A percentile compares a stretch with the other conserved stretches of the same genome.
Evolutionary conservation across 2,888 invertebrate genomes (phyloP).

Genomic region (Hymenopus coronatus): DNA sequence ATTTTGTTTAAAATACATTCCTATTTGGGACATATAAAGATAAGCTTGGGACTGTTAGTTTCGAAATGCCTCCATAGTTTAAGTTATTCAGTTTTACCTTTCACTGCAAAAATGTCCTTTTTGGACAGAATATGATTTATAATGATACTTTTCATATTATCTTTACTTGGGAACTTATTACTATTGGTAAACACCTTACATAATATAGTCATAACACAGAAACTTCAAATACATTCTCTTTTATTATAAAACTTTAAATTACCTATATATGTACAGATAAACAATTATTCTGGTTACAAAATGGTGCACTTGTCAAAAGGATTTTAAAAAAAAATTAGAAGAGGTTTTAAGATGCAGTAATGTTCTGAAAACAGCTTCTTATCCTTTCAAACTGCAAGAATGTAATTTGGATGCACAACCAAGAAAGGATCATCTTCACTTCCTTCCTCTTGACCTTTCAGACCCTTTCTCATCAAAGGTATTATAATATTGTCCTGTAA

Average conservation of each 20-base stretch:
- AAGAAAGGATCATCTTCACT: conserved; percentile 75
- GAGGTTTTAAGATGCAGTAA: background rate
- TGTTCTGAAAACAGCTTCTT: background rate
- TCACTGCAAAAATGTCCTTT: too few species aligned
- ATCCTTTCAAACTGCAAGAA: conserved; percentile 57
- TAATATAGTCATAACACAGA: too few species aligned
- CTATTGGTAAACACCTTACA: too few species aligned
- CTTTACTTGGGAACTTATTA: too few species aligned
- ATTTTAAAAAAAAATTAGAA: background rate
- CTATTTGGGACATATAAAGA: too few species aligned
- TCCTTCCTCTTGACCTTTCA: conserved; percentile 44
- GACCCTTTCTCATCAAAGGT: conserved; percentile 61
- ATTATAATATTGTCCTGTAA: conserved; percentile 81
- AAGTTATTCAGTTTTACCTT: too few species aligned
- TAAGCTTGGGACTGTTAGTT: too few species aligned
- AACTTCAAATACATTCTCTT: background rate
- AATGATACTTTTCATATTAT: too few species aligned
- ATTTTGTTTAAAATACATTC: too few species aligned
- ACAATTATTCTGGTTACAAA: background rate
- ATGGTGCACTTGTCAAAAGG: background rate
- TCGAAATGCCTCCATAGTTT: too few species aligned
- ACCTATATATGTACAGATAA: background rate
- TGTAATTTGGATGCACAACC: conserved; percentile 96
- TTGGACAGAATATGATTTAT: too few species aligned
- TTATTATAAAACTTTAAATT: background rate